phyloP scores from a whole-genome alignment of 2,888 invertebrate genomes.

The Idaea dimidiata region DNA sequence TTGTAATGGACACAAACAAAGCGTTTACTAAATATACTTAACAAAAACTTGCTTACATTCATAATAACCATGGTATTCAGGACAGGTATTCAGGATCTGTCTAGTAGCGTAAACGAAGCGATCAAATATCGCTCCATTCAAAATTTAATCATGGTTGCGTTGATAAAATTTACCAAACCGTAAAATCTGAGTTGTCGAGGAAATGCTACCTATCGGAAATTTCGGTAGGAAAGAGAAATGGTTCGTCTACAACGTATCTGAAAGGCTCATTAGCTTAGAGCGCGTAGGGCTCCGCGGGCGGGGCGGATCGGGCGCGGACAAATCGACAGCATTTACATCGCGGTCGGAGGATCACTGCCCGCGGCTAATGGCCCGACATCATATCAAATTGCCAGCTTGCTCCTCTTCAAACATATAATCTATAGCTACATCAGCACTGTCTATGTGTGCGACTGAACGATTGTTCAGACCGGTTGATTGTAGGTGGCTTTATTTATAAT shows the following conservation, averaged over 20 bases:
- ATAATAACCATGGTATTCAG: background rate
- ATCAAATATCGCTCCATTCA: background rate
- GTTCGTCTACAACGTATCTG: conserved; percentile 36
- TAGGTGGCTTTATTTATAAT: background rate
- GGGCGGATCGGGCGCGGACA: conserved; percentile 30
- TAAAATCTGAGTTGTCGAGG: background rate
- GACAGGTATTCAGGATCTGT: background rate
- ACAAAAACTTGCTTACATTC: background rate
- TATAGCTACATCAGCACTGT: conserved; percentile 2
- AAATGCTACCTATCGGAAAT: conserved; percentile 26
- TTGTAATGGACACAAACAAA: no score
- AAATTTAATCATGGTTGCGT: background rate
- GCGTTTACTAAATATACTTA: no score
- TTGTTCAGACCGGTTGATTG: background rate
- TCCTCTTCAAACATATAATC: conserved; percentile 7
- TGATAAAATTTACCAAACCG: conserved; percentile 2
- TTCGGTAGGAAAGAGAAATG: conserved; percentile 35
- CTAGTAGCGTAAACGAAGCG: background rate
- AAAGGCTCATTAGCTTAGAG: conserved; percentile 48
- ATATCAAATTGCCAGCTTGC: conserved; percentile 41
- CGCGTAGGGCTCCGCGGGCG: conserved; percentile 27
- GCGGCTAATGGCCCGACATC: conserved; percentile 43
- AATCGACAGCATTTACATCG: conserved; percentile 53
- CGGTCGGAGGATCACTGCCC: conserved; percentile 39
- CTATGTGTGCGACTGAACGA: conserved; percentile 13